Evolutionary conservation across 2,888 invertebrate genomes (phyloP), one percentile per base, ranked within the genome.

Genomic region (Pristionchus fissidentatus): DNA sequence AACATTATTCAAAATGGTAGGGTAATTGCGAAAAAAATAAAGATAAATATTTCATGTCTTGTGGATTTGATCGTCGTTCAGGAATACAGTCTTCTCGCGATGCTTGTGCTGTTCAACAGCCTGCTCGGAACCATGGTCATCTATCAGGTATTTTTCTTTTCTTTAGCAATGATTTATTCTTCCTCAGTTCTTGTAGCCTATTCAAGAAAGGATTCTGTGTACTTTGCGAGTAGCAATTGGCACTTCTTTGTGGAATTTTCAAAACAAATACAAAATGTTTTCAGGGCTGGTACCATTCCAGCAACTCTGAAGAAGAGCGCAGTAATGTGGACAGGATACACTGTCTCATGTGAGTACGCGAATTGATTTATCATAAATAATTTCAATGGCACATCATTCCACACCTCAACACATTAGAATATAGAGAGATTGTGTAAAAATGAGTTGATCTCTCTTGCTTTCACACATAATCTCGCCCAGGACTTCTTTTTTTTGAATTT

Each of bases 21-120:
- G 26, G 57, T 15, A 22, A 57, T 7, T 22, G 26, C 57, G 8
- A n/a, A 7, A 57, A 57, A 5, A 10, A 29, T 62, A 38, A 70
- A n/a, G n/a, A 19, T 38, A 3, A 62, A 4, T 62, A 3, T 32
- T 62, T 15, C 29, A 62, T 62, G 15, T n/a, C 15, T 13, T 62
- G 32, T 26, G 15, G 29, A 15, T 32, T 62, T 62, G 3, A 62
- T n/a, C 32, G 29, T 2, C 22, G 0, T 49, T 29, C 49, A 77
- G 75, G 75, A 77, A 26, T 77, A 77, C 75, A 77, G 75, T 26
- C 32, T 77, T 15, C 75, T 77, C 15, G 75, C 75, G 15, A 46
- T 77, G 49, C 75, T 77, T 7, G 75, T 77, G 19, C 29, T 77
- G 0, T 77, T 77, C 49, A 77, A 77, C 35, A 77, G 75, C 13